Evolutionary conservation across 2,888 invertebrate species (phyloP), one percentile per base, ranked within the genome.

Genomic region (Neoascia interrupta): DNA sequence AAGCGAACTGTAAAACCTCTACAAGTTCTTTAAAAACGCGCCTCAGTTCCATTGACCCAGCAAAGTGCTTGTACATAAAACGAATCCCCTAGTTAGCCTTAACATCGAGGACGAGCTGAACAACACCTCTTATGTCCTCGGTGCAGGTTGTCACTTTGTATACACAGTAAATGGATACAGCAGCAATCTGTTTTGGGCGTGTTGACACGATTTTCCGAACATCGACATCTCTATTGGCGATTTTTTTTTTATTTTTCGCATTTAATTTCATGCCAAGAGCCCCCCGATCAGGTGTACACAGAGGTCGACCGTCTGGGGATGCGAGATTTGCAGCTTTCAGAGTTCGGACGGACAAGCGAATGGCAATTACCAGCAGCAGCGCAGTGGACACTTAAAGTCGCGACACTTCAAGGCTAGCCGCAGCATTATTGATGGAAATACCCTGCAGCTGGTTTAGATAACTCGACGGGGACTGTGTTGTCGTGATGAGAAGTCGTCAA

Each of bases 121-220:
- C 26, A 5, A 26, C 26, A 26, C 26, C 26, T n/a, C n/a, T 4
- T 26, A 8, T 4, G 4, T 26, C 26, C 26, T 26, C 26, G 26
- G 4, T 26, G 26, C 8, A 26, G 5, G 26, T 26, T 8, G n/a
- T n/a, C 13, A 5, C 15, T 4, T 15, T 5, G 8, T 8, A 39
- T 13, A 18, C 8, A 19, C 18, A 15, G 13, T 37, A 13, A 16
- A 39, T 39, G 51, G 10, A 13, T 34, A 16, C 19, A n/a, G n/a
- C 21, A 51, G 34, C 51, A 36, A 51, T 51, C 36, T 37, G 23
- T 53, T 21, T 11, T 53, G 26, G 37, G 37, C 15, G 21, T 11
- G 23, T 16, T 53, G 23, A 53, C 16, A 23, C 34, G 5, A 19
- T 34, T 18, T 26, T 28, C 13, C 10, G 13, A 21, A 1, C 39